phyloP scores from a whole-genome alignment of 2,113 vertebrate species.

The Cichladusa arquata region DNA sequence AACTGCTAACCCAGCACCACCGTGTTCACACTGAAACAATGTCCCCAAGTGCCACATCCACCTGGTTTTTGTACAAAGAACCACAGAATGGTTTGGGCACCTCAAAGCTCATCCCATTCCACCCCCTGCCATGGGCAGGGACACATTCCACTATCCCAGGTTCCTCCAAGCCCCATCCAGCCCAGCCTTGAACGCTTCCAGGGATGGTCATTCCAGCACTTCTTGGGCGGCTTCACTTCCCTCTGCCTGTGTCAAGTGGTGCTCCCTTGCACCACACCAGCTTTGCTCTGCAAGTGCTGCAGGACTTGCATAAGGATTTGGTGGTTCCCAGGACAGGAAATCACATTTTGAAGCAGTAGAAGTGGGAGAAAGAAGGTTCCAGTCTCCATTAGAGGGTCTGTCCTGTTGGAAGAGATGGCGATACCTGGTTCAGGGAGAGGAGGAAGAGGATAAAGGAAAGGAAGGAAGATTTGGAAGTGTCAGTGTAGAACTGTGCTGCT shows the following conservation, averaged over 20 bases:
- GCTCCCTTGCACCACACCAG: not conserved
- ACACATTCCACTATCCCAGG: not conserved
- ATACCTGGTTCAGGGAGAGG: not conserved
- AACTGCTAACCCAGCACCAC: not conserved
- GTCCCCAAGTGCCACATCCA: not conserved
- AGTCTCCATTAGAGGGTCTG: not conserved
- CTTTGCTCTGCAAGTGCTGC: not conserved
- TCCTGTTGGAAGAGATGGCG: not conserved
- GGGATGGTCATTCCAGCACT: not conserved
- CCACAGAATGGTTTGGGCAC: not conserved
- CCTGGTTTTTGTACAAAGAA: rapidly evolving
- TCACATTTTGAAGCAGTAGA: not conserved
- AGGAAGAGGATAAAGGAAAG: not conserved
- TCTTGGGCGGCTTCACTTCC: not conserved
- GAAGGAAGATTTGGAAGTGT: not conserved
- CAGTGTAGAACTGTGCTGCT: not conserved
- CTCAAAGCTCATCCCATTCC: not conserved
- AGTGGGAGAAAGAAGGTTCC: not conserved
- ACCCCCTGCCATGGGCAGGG: not conserved
- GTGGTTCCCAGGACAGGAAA: not conserved
- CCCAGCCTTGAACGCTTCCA: not conserved
- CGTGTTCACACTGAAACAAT: not conserved
- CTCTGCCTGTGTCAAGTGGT: not conserved
- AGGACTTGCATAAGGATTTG: not conserved
- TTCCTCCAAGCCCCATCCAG: not conserved